Evolutionary conservation across 2,113 vertebrate species (phyloP).

Genomic region (Ceyx margarethae): DNA sequence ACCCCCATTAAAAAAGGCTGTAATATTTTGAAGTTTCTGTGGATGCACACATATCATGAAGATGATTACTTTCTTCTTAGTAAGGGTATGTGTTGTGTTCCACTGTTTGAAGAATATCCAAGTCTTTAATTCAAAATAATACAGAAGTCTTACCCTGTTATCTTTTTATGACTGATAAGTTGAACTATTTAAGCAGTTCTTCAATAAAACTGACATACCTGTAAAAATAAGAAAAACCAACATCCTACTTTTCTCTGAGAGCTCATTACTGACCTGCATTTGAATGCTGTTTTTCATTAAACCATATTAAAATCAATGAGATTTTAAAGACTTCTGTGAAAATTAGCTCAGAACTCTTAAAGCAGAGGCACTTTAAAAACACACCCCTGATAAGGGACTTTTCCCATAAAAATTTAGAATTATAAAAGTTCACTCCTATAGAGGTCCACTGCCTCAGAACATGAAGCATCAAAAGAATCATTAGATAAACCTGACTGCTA

Average conservation of each 20-base stretch:
- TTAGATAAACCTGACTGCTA: background rate
- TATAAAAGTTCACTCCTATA: background rate
- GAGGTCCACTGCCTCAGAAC: background rate
- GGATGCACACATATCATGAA: rapidly evolving
- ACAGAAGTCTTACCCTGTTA: background rate
- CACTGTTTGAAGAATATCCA: background rate
- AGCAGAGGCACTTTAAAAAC: background rate
- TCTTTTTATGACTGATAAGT: background rate
- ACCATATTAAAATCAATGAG: background rate
- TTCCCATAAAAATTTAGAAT: background rate
- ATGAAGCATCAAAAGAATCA: background rate
- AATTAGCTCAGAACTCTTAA: background rate
- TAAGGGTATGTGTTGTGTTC: background rate
- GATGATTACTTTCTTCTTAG: background rate
- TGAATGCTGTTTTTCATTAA: background rate
- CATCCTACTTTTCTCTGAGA: background rate
- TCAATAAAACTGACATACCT: background rate
- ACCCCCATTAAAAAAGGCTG: background rate
- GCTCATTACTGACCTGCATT: background rate
- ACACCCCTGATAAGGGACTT: background rate
- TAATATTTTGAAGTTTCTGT: background rate
- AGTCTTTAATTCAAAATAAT: background rate
- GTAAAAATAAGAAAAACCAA: background rate
- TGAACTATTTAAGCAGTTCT: background rate
- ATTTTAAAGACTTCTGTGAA: background rate